Conservation (phyloP, 2,888 invertebrate genomes). For the Cephus sareptanus region DNA sequence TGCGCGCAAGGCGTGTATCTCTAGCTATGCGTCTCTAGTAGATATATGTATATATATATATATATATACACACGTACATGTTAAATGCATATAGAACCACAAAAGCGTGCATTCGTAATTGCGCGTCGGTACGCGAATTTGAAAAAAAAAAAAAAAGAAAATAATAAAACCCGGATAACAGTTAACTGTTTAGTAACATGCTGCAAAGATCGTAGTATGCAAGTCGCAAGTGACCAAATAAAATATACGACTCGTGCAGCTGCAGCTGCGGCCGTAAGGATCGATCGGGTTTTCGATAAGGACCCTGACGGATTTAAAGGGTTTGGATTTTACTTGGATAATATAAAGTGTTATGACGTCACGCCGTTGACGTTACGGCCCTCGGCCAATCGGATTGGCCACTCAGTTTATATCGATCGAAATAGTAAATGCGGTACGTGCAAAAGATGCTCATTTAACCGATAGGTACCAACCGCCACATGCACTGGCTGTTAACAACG, state of each 20-base stretch:
- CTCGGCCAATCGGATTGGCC: background rate
- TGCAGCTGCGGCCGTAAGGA: background rate
- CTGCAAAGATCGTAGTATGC: background rate
- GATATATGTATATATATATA: background rate
- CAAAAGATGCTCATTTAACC: slow-evolving; percentile 11
- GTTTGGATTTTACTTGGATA: background rate
- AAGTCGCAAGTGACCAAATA: background rate
- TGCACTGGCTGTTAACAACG: slow-evolving; percentile 49
- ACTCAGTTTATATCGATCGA: background rate
- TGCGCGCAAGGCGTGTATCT: background rate
- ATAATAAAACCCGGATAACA: background rate
- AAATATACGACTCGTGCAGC: background rate
- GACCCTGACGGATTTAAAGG: background rate
- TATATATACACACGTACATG: no score
- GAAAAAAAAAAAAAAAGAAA: background rate
- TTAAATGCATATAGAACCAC: background rate
- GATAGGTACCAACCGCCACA: slow-evolving; percentile 25
- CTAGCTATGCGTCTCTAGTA: background rate
- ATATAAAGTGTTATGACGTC: background rate
- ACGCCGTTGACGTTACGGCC: background rate
- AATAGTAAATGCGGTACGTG: slow-evolving; percentile 1
- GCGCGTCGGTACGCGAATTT: background rate
- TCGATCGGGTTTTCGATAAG: background rate
- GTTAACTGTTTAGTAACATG: background rate
- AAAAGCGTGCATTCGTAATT: background rate